A percentile compares a stretch with the other conserved stretches of the same genome.
Conservation (phyloP, 2,888 invertebrate genomes). For the Zeuzera pyrina region DNA sequence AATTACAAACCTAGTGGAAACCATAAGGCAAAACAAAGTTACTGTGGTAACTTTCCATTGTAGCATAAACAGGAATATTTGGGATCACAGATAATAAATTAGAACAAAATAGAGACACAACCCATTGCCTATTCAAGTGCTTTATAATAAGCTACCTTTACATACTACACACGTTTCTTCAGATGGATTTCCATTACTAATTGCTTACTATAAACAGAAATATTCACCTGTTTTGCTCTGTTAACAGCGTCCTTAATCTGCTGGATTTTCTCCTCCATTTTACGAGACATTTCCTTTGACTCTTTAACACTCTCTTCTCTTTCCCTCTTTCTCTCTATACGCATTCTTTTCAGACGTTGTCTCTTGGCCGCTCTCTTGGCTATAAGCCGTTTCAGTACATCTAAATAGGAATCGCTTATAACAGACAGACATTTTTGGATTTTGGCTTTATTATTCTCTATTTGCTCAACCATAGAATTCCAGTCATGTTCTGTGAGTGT, state of each 20-base stretch:
- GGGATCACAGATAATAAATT: no score
- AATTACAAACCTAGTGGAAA: no score
- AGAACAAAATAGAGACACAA: no score
- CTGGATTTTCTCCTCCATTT: slow-evolving; percentile 78
- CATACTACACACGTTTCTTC: no score
- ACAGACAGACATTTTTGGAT: slow-evolving; percentile 48
- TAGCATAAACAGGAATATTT: no score
- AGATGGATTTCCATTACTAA: no score
- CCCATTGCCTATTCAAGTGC: no score
- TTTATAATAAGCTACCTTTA: no score
- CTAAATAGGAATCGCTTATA: slow-evolving; percentile 50
- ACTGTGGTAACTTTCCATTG: no score
- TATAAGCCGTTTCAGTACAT: slow-evolving; percentile 47
- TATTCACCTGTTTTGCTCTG: slow-evolving; percentile 70
- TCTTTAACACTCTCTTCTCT: slow-evolving; percentile 47
- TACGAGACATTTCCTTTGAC: slow-evolving; percentile 66
- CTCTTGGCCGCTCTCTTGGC: slow-evolving; percentile 61
- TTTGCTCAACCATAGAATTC: slow-evolving; percentile 60
- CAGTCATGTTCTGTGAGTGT: slow-evolving; percentile 69
- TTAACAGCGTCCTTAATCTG: slow-evolving; percentile 76
- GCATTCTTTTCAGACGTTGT: slow-evolving; percentile 53
- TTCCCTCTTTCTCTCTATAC: slow-evolving; percentile 36
- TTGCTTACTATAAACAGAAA: no score
- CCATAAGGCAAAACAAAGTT: no score
- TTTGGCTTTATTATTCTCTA: slow-evolving; percentile 58